phyloP scores from a whole-genome alignment of 2,888 invertebrate species.

The Leucoma salicis region DNA sequence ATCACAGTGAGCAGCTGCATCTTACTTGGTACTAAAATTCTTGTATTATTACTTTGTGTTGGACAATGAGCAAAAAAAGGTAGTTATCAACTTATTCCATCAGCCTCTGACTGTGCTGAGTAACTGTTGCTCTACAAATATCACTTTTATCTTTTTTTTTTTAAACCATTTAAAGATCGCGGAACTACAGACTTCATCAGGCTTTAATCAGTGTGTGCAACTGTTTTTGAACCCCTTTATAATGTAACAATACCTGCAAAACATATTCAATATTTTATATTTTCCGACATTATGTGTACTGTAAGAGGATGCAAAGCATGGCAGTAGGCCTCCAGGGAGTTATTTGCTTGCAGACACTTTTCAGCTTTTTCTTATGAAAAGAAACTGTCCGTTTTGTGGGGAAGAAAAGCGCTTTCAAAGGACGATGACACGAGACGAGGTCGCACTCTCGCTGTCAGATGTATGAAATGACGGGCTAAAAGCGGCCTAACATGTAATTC shows the following conservation, averaged over 20 bases:
- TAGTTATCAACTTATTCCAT: too few species aligned
- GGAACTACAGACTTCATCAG: too few species aligned
- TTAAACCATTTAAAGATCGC: too few species aligned
- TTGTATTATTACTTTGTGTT: constrained; percentile 11
- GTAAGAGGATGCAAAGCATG: constrained; percentile 70
- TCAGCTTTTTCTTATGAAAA: constrained; percentile 81
- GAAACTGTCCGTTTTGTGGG: constrained; percentile 80
- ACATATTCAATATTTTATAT: not conserved
- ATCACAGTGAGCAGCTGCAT: constrained; percentile 53
- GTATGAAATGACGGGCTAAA: constrained; percentile 71
- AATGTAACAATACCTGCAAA: too few species aligned
- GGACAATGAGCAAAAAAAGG: too few species aligned
- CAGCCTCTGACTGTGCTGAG: too few species aligned
- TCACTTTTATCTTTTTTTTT: too few species aligned
- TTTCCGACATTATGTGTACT: constrained; percentile 52
- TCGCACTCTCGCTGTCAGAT: constrained; percentile 74
- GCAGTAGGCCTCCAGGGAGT: constrained; percentile 81
- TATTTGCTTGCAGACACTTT: constrained; percentile 82
- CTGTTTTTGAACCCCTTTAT: constrained; percentile 14
- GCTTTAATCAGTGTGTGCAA: too few species aligned
- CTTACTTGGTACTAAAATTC: constrained; percentile 35
- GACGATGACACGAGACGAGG: constrained; percentile 81
- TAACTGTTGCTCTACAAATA: too few species aligned
- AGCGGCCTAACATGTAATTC: constrained; percentile 75
- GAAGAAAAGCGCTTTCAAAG: constrained; percentile 81